Evolutionary conservation across 2,113 vertebrate genomes (phyloP), one percentile per base, ranked within the genome.

Genomic region (Myiopsitta monachus): DNA sequence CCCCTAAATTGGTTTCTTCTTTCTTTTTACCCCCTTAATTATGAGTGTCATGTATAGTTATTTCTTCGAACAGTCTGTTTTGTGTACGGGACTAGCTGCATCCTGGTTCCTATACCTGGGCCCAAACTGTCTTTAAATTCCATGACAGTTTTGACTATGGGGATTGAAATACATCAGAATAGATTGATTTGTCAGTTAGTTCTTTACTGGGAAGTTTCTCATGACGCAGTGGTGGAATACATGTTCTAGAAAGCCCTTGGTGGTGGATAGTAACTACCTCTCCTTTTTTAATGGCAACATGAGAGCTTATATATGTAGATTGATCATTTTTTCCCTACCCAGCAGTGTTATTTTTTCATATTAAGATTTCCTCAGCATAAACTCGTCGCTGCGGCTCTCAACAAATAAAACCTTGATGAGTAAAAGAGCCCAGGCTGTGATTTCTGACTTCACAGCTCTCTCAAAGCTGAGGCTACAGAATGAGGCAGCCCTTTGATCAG

Each of bases 121-220:
- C 26, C 51, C 30, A 47, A 36, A 73, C 15, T 9, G 1, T 57
- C 51, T 46, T 36, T 57, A 54, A 78, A 52, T 23, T 33, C 3
- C 2, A 0, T 19, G 14, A 30, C 6, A 49, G 7, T 73, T 64
- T 73, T 62, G 27, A 27, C 31, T 18, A 0, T 3, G 4, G 47
- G 30, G 14, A 10, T 23, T 68, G 21, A 76, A 66, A 46, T 61
- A 63, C 79, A 44, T 75, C 27, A 11, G 1, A 2, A 3, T 13
- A 16, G 22, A n/a, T 69, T 18, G n/a, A 31, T 73, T 79, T 54
- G 31, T 52, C 51, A 33, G 14, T 47, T 39, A 18, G 2, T 12
- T 33, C 62, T 92, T 51, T 68, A 21, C 26, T 28, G n/a, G 21
- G 17, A 72, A 62, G 14, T 69, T 80, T 23, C 61, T 82, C 9